Evolutionary conservation across 2,888 invertebrate species (phyloP).

Genomic region (Microdon myrmicae): DNA sequence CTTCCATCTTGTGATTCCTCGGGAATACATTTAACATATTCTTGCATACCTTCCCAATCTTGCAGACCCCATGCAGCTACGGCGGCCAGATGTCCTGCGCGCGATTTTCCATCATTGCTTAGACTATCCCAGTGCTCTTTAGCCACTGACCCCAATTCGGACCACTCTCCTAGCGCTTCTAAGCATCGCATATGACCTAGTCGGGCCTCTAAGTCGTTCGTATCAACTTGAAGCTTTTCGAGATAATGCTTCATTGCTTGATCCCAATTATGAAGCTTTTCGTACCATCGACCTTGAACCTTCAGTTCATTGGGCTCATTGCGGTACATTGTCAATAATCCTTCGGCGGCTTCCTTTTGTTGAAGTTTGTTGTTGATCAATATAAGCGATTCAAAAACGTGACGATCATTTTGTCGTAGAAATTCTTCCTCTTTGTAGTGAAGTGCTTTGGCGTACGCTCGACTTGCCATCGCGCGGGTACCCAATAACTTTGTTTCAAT

Average conservation of each 20-base stretch:
- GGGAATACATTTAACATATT: slow-evolving; percentile 89
- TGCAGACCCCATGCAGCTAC: slow-evolving; percentile 96
- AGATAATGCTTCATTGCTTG: slow-evolving; percentile 90
- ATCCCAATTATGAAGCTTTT: slow-evolving; percentile 99
- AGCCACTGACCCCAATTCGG: slow-evolving; percentile 82
- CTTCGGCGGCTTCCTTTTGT: slow-evolving; percentile 97
- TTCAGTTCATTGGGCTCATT: slow-evolving; percentile 73
- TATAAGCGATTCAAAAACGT: slow-evolving; percentile 92
- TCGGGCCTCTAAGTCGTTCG: slow-evolving; percentile 80
- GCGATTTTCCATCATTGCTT: slow-evolving; percentile 69
- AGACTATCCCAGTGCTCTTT: slow-evolving; percentile 82
- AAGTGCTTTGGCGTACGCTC: slow-evolving; percentile 76
- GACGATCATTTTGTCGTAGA: slow-evolving; percentile 81
- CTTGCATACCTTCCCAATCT: slow-evolving; percentile 94
- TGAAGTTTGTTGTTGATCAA: slow-evolving; percentile 98
- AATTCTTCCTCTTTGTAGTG: slow-evolving; percentile 91
- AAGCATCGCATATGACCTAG: slow-evolving; percentile 94
- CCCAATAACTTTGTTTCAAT: slow-evolving; percentile 88
- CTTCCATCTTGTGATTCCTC: slow-evolving; percentile 95
- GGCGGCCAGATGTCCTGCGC: slow-evolving; percentile 89
- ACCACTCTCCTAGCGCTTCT: slow-evolving; percentile 98
- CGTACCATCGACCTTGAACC: slow-evolving; percentile 93
- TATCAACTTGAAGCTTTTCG: slow-evolving; percentile 75
- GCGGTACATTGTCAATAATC: slow-evolving; percentile 84
- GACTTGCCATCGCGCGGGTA: slow-evolving; percentile 93